Evolutionary conservation across 2,888 invertebrate species (phyloP), one percentile per base, ranked within the genome.

Genomic region (Drosophila algonquin): DNA sequence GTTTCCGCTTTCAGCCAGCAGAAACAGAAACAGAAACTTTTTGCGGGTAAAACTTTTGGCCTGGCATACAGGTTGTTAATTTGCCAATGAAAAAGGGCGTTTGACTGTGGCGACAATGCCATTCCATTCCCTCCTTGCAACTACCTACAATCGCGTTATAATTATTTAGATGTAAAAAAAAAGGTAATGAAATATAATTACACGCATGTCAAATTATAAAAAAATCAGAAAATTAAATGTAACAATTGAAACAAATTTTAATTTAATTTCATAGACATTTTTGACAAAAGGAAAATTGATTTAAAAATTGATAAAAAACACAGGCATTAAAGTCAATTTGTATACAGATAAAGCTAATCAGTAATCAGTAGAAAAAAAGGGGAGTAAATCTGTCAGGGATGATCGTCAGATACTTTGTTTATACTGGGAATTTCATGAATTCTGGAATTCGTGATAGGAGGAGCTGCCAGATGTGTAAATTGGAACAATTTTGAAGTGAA

Each of bases 21-120:
- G 21, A 21, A 21, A 21, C 21, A 21, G 21, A 21, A 21, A 21
- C 21, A 21, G 30, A 7, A 81, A 83, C 76, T 89, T 82, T 67
- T 84, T 64, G 70, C 69, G 79, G 75, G 71, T 40, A 32, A 87
- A 87, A 81, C 74, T 81, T 83, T 84, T 61, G 63, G 62, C 85
- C 78, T 61, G 63, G 62, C 85, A 82, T 85, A 87, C 87, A 83
- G 89, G 87, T 83, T 83, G 83, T 83, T 83, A 89, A 83, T 89
- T 83, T 83, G 83, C 85, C 76, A 87, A 89, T 84, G 87, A 80
- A 81, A 73, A 70, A 68, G 72, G 87, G 87, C 81, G 87, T 80
- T 83, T 87, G 84, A 60, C 87, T 89, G 72, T 73, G 72, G 65
- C 68, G 81, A 75, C 70, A 69, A 83, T 79, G 0, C 21, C 21